Base-by-base conservation (phyloP, 2,888 invertebrate species). In the Ernsta delagoae region DNA sequence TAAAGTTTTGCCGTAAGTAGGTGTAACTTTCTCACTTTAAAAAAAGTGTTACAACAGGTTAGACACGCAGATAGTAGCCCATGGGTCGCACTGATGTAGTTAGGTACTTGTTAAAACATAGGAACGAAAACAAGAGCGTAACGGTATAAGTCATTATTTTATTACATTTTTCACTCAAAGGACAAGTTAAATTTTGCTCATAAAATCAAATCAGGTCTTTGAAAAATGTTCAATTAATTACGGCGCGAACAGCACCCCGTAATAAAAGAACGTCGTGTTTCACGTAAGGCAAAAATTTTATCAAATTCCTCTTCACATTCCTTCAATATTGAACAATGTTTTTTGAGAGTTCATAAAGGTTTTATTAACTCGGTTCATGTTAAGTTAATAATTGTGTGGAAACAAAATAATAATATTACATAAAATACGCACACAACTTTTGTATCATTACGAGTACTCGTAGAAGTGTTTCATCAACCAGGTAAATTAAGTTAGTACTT, bases 261-360 rank as follows among this genome's bases (percentile, higher is more conserved):
- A 63, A 45, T 64, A 64, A 31, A 31, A 34, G 43, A n/a, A 31
- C 59, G 5, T n/a, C 9, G 34, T 34, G 24, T 54, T 57, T 64
- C 43, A 64, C 45, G 31, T 31, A 11, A 45, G 45, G 34, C 34
- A 41, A 59, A 45, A 56, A 31, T 31, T 56, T 64, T 11, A 64
- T 56, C 56, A 64, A 64, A 64, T 64, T 56, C 45, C n/a, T 56
- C 41, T 16, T n/a, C 9, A 56, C n/a, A 64, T 64, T 64, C 31
- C 54, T 34, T 43, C 39, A 45, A 56, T 45, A 64, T 64, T 64
- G 12, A 56, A 56, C 39, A 56, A 34, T 16, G 24, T 56, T 56
- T 56, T 56, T 64, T 41, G 24, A 36, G 43, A 63, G 11, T 54
- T 54, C 53, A 62, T 62, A 39, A 9, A 54, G 31, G 7, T 11